Evolutionary conservation across 1,140 invertebrate species (phyloP), one percentile per base, ranked within the genome.

Genomic region (Scaptodrosophila lebanonensis): DNA sequence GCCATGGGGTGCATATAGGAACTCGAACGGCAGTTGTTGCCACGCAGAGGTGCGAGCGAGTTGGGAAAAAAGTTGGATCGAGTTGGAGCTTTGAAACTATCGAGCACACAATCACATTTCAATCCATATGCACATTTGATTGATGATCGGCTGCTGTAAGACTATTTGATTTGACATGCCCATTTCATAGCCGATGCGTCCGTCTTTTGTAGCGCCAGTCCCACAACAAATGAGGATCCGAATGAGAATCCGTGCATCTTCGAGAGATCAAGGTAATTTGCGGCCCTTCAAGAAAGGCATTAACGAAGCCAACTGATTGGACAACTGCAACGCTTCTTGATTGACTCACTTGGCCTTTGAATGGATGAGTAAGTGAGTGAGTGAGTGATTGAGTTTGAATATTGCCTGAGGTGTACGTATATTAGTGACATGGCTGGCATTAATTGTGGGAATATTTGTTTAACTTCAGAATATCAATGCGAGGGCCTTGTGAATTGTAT

Each of bases 351-450:
- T n/a, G n/a, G n/a, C n/a, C n/a, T n/a, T n/a, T n/a, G n/a, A n/a
- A n/a, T n/a, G n/a, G n/a, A n/a, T n/a, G n/a, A n/a, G n/a, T n/a
- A 29, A 36, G 7, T 8, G 25, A 65, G 43, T 65, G 61, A 65
- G 65, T 65, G 27, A 65, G 15, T 39, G 61, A 44, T 65, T 61
- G 44, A n/a, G n/a, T n/a, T n/a, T n/a, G n/a, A 61, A 65, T 57
- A 65, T 65, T 18, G 36, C 62, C 61, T 44, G 1, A 2, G 51
- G 62, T 7, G 12, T 44, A n/a, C 18, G 18, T 39, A 30, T 57
- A 65, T 57, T 57, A 65, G 62, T 65, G 51, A 57, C 32, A 57
- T 20, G 33, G n/a, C n/a, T n/a, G n/a, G n/a, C n/a, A n/a, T n/a
- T n/a, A n/a, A n/a, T n/a, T n/a, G n/a, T n/a, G n/a, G n/a, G n/a